Percentiles rank a stretch among this genome's conserved stretches.
These are phyloP conservation scores for Echinometra lucunter DNA, from an alignment of 53 echinoderm and acorn worm species.

Conservation along the genomic window DNA sequence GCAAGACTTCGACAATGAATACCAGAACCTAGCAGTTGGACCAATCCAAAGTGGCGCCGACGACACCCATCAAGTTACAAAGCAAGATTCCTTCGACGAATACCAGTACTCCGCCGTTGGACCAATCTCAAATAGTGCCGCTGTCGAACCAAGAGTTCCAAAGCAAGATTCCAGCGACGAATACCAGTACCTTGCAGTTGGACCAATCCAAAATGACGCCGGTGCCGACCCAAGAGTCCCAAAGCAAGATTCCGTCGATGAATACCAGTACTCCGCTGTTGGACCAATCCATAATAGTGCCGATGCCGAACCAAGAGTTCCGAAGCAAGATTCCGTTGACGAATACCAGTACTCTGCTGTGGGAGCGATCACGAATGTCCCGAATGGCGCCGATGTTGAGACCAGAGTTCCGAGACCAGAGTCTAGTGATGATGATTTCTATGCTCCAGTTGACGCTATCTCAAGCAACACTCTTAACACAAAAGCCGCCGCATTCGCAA, in stretches of 20 bases:
- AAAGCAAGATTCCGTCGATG: conserved; percentile 14
- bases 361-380: not conserved
- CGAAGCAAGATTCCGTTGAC: not conserved
- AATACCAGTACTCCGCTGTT: conserved; percentile 34
- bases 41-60: not conserved
- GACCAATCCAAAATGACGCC: not conserved
- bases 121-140: not conserved
- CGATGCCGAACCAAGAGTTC: not conserved
- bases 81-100: too few species aligned
- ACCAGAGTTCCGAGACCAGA: not conserved
- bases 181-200: conserved; percentile 16
- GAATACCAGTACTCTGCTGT: conserved; percentile 41
- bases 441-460: not conserved
- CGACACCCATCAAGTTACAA: too few species aligned
- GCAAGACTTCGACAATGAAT: not conserved
- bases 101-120: not conserved
- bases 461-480: not conserved
- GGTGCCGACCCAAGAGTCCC: not conserved
- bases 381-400: not conserved
- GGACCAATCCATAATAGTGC: not conserved
- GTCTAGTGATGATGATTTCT: not conserved
- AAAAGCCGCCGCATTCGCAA: not conserved
- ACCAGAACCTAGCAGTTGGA: not conserved
- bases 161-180: not conserved
- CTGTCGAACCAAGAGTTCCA: not conserved